phyloP scores from a whole-genome alignment of 1,140 invertebrate genomes.

The Drosophila nigromelanica region DNA sequence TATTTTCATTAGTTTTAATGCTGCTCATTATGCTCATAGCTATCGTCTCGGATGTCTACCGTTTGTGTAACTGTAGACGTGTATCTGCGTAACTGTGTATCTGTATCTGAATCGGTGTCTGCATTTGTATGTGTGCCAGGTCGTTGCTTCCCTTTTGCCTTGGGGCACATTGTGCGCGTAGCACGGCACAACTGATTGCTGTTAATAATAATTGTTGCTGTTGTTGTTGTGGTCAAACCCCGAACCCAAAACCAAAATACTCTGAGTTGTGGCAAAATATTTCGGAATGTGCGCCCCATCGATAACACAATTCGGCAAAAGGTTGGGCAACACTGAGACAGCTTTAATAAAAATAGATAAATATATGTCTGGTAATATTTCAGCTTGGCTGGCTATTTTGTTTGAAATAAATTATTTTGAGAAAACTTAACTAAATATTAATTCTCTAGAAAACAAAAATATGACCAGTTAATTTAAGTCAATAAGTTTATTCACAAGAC shows the following conservation, averaged over 20 bases:
- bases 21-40: conserved; percentile 71
- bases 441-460: too few species aligned
- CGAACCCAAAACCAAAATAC: not conserved
- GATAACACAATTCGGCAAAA: conserved; percentile 20
- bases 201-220: conserved; percentile 48
- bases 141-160: conserved; percentile 23
- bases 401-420: too few species aligned
- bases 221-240: not conserved
- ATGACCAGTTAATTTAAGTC: too few species aligned
- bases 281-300: conserved; percentile 8
- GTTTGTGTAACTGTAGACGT: conserved; percentile 22
- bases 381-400: too few species aligned
- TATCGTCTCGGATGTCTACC: conserved; percentile 31
- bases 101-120: conserved; percentile 21
- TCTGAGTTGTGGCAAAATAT: conserved; percentile 9
- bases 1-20: conserved; percentile 81
- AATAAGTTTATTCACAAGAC: too few species aligned
- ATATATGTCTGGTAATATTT: too few species aligned
- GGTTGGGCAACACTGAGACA: too few species aligned
- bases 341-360: not conserved
- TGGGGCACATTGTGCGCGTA: conserved; percentile 45
- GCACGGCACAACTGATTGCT: conserved; percentile 54
- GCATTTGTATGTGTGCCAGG: conserved; percentile 35
- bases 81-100: conserved; percentile 23
- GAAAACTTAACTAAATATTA: too few species aligned